These are phyloP conservation scores for Sebastiscus tertius DNA, from an alignment of 2,797 vertebrate genomes.

Conservation along the genomic window DNA sequence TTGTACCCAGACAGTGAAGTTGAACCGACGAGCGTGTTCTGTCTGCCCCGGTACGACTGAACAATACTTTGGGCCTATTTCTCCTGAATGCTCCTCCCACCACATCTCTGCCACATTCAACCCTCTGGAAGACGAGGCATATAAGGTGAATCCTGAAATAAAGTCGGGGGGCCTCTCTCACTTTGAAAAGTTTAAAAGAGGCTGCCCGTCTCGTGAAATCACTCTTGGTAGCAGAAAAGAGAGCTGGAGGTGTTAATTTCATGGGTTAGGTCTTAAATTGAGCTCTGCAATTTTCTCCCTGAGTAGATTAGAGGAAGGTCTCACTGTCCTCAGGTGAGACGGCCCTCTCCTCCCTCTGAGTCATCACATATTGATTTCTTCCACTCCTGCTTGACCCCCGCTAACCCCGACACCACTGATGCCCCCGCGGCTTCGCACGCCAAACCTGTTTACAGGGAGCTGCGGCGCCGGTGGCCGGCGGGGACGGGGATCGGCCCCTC, in stretches of 20 bases:
- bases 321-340: constrained; percentile 82
- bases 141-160: constrained; percentile 69
- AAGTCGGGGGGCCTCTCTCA: constrained; percentile 68
- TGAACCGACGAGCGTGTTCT: not conserved
- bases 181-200: constrained; percentile 78
- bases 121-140: constrained; percentile 42
- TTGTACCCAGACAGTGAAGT: not conserved
- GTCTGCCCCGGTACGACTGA: not conserved
- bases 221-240: constrained; percentile 78
- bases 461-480: not conserved
- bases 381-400: constrained; percentile 60
- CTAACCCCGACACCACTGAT: constrained; percentile 17
- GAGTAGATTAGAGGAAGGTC: constrained; percentile 84
- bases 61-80: constrained; percentile 28
- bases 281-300: constrained; percentile 82
- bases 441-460: constrained; percentile 46
- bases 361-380: constrained; percentile 69
- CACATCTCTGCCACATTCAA: constrained; percentile 9
- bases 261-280: constrained; percentile 87
- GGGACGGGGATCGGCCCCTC: constrained; percentile 11
- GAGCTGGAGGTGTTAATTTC: constrained; percentile 88
- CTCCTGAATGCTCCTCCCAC: constrained; percentile 22
- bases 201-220: constrained; percentile 76
- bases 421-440: constrained; percentile 1
- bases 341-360: constrained; percentile 63